These are phyloP conservation scores for Sesamia inferens DNA, from an alignment of 2,888 invertebrate species.

Conservation along the genomic window DNA sequence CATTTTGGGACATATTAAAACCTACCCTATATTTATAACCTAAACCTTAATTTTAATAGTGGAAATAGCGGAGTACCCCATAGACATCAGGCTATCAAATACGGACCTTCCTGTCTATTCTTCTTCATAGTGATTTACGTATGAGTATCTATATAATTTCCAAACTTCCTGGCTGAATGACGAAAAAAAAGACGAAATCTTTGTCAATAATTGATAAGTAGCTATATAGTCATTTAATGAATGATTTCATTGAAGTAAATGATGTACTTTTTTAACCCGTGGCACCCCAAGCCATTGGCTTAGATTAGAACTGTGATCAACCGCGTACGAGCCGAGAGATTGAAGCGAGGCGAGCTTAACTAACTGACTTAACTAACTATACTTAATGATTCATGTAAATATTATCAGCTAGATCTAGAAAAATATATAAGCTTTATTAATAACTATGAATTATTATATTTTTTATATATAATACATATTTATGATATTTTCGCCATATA, in stretches of 20 bases:
- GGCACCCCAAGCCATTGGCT: no score
- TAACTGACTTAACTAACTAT: background rate
- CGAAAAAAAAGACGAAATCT: background rate
- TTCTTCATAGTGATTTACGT: background rate
- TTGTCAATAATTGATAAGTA: background rate
- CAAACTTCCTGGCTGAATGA: background rate
- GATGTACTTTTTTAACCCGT: no score
- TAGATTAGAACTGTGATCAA: no score
- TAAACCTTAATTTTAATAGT: background rate
- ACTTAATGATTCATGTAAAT: background rate
- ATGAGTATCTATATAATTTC: background rate
- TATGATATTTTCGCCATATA: no score
- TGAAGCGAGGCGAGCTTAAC: no score
- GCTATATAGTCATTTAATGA: background rate
- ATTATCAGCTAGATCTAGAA: constrained; percentile 2
- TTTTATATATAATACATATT: no score
- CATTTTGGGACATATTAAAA: constrained; percentile 27
- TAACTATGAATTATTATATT: constrained; percentile 29
- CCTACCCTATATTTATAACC: background rate
- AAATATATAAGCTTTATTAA: constrained; percentile 16
- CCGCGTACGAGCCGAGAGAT: no score
- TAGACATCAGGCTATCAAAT: background rate
- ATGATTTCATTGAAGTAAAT: background rate
- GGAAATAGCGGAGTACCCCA: background rate
- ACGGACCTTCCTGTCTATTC: background rate